Percentiles rank a stretch among this genome's conserved stretches.
Evolutionary conservation across 1,140 invertebrate species (phyloP).

Genomic region (Ceratitis capitata): DNA sequence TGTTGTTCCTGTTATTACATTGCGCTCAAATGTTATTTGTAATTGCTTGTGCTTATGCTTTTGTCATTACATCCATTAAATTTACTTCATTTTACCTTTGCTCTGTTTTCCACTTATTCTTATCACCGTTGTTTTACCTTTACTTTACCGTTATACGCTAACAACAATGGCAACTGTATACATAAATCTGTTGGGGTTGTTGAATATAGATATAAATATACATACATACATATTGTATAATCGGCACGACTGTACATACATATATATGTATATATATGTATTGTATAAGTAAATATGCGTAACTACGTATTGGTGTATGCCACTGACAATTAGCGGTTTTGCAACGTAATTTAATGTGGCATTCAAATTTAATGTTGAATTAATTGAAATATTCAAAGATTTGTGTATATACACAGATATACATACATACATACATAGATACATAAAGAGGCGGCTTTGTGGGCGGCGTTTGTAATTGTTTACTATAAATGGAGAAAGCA

Average conservation of each 20-base stretch:
- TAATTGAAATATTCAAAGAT: neutral
- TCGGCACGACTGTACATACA: neutral
- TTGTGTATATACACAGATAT: too few species aligned
- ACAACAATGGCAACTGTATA: neutral
- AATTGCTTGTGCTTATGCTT: neutral
- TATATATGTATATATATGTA: neutral
- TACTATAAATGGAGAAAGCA: neutral
- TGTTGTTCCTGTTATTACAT: neutral
- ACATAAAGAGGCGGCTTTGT: neutral
- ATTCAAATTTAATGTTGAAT: slow-evolving; percentile 4
- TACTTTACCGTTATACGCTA: neutral
- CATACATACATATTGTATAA: too few species aligned
- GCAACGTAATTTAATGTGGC: slow-evolving; percentile 4
- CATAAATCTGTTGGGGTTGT: too few species aligned
- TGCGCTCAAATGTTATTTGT: neutral
- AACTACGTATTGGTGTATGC: neutral
- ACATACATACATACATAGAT: too few species aligned
- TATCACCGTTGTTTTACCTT: neutral
- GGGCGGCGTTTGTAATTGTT: neutral
- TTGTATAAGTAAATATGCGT: neutral
- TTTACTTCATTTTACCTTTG: neutral
- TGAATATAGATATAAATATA: too few species aligned
- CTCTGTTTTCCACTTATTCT: neutral
- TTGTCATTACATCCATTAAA: neutral
- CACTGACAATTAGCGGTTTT: slow-evolving; percentile 5